A percentile compares a stretch with the other conserved stretches of the same genome.
phyloP scores from a whole-genome alignment of 2,888 invertebrate genomes.

The Kryphioiulus occultus region DNA sequence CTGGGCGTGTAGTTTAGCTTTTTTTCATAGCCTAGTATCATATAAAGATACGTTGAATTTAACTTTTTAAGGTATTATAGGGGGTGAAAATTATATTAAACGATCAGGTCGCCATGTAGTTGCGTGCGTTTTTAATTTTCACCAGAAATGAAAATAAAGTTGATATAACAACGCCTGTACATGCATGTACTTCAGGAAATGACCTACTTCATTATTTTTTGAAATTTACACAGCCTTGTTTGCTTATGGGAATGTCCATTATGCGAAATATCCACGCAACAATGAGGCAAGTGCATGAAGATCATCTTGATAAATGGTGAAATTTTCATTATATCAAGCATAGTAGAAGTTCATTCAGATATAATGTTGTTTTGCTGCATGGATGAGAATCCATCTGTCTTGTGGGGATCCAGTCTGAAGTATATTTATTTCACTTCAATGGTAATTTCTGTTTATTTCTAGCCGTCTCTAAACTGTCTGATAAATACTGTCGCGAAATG shows the following conservation, averaged over 20 bases:
- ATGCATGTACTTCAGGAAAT: conserved; percentile 1
- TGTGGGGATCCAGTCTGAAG: not conserved
- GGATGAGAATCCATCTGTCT: too few relatives aligned
- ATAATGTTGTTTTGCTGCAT: too few relatives aligned
- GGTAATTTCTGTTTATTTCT: not conserved
- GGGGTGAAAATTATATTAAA: not conserved
- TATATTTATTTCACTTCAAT: not conserved
- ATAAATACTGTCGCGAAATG: not conserved
- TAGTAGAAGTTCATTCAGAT: too few relatives aligned
- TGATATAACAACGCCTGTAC: not conserved
- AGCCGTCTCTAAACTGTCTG: not conserved
- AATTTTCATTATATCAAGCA: not conserved
- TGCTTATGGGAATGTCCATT: not conserved
- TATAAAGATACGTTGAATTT: not conserved
- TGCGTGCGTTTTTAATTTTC: conserved; percentile 11
- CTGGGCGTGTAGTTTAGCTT: not conserved
- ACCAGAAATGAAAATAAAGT: not conserved
- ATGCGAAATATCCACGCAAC: not conserved
- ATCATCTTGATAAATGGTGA: not conserved
- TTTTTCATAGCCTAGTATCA: not conserved
- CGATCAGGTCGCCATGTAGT: not conserved
- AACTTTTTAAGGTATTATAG: not conserved
- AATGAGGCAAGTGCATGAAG: not conserved
- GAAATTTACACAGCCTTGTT: not conserved
- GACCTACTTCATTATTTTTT: not conserved